Evolutionary conservation across 2,113 vertebrate genomes (phyloP).

Genomic region (Micronycteris hirsuta): DNA sequence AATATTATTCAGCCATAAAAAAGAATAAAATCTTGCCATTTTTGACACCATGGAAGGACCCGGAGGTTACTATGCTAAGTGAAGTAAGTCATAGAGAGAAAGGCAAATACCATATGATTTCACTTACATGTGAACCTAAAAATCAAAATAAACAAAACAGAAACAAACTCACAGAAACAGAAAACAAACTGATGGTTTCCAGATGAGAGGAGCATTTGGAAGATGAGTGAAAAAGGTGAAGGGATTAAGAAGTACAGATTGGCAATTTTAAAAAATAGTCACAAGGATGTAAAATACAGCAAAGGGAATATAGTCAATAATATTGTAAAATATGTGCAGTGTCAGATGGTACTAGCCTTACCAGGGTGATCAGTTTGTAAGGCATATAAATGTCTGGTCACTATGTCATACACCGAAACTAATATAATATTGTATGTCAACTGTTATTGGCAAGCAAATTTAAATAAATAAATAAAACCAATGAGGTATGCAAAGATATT

Average conservation of each 20-base stretch:
- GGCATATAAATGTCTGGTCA: not conserved
- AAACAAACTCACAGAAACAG: not conserved
- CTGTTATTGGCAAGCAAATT: not conserved
- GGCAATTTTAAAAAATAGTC: not conserved
- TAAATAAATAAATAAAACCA: not conserved
- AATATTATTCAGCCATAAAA: not conserved
- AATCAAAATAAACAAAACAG: not conserved
- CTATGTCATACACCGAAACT: not conserved
- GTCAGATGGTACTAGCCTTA: not conserved
- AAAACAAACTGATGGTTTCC: not conserved
- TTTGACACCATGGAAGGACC: not conserved
- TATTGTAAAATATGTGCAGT: not conserved
- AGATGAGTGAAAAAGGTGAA: not conserved
- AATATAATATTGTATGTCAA: not conserved
- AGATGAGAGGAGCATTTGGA: not conserved
- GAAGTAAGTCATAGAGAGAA: not conserved
- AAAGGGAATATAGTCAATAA: not conserved
- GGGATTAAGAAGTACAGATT: not conserved
- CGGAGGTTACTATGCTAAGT: not conserved
- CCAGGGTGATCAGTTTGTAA: not conserved
- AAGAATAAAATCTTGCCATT: not conserved
- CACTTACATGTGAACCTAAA: not conserved
- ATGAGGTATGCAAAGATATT: not conserved
- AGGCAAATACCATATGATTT: not conserved
- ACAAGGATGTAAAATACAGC: not conserved